Percentiles rank a stretch among this genome's conserved stretches.
These are phyloP conservation scores for Pachycephala philippinensis DNA, from an alignment of 2,113 vertebrate genomes.

Conservation along the genomic window DNA sequence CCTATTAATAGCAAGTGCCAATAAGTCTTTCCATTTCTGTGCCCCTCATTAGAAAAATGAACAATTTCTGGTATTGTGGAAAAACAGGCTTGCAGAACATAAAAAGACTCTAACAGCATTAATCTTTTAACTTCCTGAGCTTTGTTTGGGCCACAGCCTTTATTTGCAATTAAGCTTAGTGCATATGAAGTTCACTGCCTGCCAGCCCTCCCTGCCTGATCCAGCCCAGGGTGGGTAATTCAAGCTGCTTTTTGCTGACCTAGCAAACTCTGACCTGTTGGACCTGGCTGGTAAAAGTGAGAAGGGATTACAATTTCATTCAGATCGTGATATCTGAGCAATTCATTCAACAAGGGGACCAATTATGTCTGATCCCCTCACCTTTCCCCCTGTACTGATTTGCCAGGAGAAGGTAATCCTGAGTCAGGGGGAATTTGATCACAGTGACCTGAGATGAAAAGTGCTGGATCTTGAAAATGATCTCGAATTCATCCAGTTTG, in stretches of 20 bases:
- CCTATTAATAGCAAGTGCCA: not conserved
- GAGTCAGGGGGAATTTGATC: not conserved
- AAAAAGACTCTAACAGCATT: not conserved
- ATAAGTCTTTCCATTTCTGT: not conserved
- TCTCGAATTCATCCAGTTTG: not conserved
- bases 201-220: not conserved
- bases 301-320: conserved; percentile 49
- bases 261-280: conserved; percentile 24
- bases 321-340: conserved; percentile 23
- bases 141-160: not conserved
- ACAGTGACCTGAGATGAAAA: not conserved
- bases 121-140: conserved; percentile 1
- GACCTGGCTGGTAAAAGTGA: conserved; percentile 22
- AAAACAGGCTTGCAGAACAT: not conserved
- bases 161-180: conserved; percentile 52
- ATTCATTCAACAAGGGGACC: conserved; percentile 35
- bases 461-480: not conserved
- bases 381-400: conserved; percentile 49
- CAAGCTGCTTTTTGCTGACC: conserved; percentile 20
- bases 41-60: not conserved
- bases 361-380: conserved; percentile 45
- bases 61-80: not conserved
- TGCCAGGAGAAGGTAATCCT: not conserved
- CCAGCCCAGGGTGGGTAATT: not conserved
- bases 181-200: not conserved